These are phyloP conservation scores for Takifugu flavidus DNA, from an alignment of 2,113 vertebrate genomes.

Conservation along the genomic window DNA sequence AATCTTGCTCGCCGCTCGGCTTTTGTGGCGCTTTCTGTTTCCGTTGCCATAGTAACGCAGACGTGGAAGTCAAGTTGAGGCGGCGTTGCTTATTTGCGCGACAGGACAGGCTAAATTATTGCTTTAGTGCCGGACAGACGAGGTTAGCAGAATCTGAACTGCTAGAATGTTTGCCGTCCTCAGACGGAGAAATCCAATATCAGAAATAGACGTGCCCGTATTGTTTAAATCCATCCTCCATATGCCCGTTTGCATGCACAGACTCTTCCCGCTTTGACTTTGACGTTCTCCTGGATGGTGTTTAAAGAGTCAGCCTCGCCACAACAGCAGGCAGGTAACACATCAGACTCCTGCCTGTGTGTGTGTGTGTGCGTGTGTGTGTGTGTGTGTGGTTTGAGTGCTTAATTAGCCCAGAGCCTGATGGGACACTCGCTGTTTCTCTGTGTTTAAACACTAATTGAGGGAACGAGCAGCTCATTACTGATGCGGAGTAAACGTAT, in stretches of 20 bases:
- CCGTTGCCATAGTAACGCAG: conserved; percentile 72
- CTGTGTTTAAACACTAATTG: conserved; percentile 62
- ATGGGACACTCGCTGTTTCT: conserved; percentile 54
- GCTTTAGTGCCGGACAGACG: conserved; percentile 21
- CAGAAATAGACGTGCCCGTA: conserved; percentile 19
- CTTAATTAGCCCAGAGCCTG: conserved; percentile 67
- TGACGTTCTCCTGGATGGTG: conserved; percentile 68
- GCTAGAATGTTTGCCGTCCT: neutral
- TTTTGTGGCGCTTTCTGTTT: conserved; percentile 62
- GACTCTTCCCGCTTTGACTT: conserved; percentile 51
- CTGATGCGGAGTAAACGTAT: conserved; percentile 60
- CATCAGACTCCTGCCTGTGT: conserved; percentile 45
- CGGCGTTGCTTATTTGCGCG: conserved; percentile 56
- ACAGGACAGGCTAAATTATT: conserved; percentile 29
- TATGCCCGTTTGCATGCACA: conserved; percentile 22
- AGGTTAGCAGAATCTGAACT: conserved; percentile 10
- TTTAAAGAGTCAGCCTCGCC: conserved; percentile 67
- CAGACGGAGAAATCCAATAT: too few relatives aligned
- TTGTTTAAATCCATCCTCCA: conserved; percentile 60
- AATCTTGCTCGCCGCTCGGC: conserved; percentile 53
- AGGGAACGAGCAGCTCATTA: conserved; percentile 59
- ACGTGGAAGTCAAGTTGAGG: conserved; percentile 51
- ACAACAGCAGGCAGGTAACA: conserved; percentile 69
- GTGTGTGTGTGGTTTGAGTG: conserved; percentile 36
- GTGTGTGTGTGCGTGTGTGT: conserved; percentile 32